phyloP scores from a whole-genome alignment of 2,113 vertebrate genomes.

The Pseudorectes ferrugineus region DNA sequence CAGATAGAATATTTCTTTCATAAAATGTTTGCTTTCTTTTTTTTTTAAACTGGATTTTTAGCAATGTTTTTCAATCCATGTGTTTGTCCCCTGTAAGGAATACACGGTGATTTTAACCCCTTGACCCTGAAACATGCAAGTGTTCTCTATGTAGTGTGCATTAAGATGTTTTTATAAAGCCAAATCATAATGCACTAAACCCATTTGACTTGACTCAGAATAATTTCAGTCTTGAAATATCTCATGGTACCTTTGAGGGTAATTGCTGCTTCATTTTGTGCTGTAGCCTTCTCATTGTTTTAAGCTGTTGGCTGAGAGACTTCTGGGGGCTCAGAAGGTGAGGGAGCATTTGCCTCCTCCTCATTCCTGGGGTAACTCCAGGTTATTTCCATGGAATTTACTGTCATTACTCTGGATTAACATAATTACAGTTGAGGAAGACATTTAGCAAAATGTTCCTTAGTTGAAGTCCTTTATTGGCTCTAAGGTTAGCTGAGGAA shows the following conservation, averaged over 20 bases:
- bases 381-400: not conserved
- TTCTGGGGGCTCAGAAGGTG: not conserved
- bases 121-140: not conserved
- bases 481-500: not conserved
- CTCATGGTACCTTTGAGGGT: not conserved
- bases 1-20: not conserved
- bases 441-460: not conserved
- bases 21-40: not conserved
- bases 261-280: constrained; percentile 13
- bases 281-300: not conserved
- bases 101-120: not conserved
- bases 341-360: not conserved
- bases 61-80: not conserved
- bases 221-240: not conserved
- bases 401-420: not conserved
- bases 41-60: not conserved
- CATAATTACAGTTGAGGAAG: not conserved
- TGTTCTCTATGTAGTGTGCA: not conserved
- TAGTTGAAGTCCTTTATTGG: not conserved
- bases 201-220: not conserved
- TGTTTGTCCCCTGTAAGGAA: not conserved
- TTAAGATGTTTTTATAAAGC: constrained; percentile 9
- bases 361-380: not conserved
- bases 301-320: not conserved
- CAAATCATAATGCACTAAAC: constrained; percentile 17